Evolutionary conservation across 2,888 invertebrate species (phyloP).

Genomic region (Uropetala carovei): DNA sequence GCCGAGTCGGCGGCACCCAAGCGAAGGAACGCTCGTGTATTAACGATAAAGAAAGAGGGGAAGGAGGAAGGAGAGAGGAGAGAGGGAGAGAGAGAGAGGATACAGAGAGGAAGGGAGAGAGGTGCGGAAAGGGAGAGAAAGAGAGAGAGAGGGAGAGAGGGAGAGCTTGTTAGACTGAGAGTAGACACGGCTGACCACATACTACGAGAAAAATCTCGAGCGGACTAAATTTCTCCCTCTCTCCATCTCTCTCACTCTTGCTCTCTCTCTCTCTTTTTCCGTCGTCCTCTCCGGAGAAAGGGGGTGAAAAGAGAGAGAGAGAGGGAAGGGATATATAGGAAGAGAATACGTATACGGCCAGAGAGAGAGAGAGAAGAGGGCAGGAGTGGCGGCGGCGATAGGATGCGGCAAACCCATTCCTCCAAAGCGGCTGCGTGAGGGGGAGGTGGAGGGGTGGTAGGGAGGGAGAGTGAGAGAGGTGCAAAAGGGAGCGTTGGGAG

Average conservation of each 20-base stretch:
- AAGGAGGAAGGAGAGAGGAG: too few relatives aligned
- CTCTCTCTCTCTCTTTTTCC: background rate
- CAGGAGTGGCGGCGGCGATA: background rate
- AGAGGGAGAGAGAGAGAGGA: too few relatives aligned
- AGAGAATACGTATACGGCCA: background rate
- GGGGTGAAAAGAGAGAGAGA: background rate
- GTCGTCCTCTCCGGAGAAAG: background rate
- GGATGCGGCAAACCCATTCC: slow-evolving; percentile 64
- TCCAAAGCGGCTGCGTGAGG: slow-evolving; percentile 66
- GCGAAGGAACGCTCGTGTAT: too few relatives aligned
- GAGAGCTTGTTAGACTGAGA: background rate
- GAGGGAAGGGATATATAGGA: background rate
- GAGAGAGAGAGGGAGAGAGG: background rate
- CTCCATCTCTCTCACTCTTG: background rate
- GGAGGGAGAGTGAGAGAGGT: background rate
- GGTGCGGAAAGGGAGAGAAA: background rate
- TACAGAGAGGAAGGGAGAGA: background rate
- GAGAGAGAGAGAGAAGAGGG: background rate
- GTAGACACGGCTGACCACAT: background rate
- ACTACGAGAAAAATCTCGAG: background rate
- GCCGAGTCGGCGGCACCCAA: background rate
- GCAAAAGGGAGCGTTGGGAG: slow-evolving; percentile 1
- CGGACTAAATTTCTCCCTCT: background rate
- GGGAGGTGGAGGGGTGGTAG: slow-evolving; percentile 44
- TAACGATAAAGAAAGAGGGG: background rate